Percentiles rank a stretch among this genome's conserved stretches.
These are phyloP conservation scores for Orthochromis indermauri DNA, from an alignment of 2,113 vertebrate species.

Conservation along the genomic window DNA sequence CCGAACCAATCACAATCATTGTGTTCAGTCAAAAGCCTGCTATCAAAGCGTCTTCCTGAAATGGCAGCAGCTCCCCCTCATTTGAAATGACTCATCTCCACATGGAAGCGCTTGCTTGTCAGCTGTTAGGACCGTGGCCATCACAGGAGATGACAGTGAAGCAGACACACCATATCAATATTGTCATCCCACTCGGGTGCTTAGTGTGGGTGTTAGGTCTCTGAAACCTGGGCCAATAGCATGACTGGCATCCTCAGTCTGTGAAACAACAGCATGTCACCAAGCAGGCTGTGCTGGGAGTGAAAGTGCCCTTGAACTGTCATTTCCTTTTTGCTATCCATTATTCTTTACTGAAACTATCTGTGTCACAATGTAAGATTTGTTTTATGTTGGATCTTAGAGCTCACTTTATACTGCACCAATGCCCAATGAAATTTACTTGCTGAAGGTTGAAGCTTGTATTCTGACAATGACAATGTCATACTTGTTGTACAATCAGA, in stretches of 20 bases:
- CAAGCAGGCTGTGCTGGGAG: neutral
- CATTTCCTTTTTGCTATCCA: constrained; percentile 23
- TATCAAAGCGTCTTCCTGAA: constrained; percentile 24
- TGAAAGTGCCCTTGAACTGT: constrained; percentile 49
- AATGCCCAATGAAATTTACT: constrained; percentile 6
- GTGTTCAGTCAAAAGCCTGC: constrained; percentile 10
- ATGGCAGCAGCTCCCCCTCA: constrained; percentile 31
- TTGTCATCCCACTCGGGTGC: constrained; percentile 22
- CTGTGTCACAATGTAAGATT: neutral
- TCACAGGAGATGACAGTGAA: constrained; percentile 42
- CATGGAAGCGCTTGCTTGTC: constrained; percentile 35
- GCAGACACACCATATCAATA: constrained; percentile 46
- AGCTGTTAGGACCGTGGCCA: constrained; percentile 38
- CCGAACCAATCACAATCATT: constrained; percentile 7
- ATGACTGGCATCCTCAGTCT: constrained; percentile 24
- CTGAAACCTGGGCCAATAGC: constrained; percentile 29
- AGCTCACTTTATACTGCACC: neutral
- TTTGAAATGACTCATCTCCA: constrained; percentile 46
- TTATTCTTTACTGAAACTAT: constrained; percentile 10
- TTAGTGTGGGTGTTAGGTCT: constrained; percentile 33
- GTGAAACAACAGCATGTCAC: constrained; percentile 20
- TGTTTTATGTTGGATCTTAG: neutral
- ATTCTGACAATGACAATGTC: neutral
- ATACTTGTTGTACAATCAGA: neutral
- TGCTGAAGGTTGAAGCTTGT: constrained; percentile 1